A percentile compares a stretch with the other conserved stretches of the same genome.
These are phyloP conservation scores for Chymomyza costata DNA, from an alignment of 1,140 invertebrate species.

Conservation along the genomic window DNA sequence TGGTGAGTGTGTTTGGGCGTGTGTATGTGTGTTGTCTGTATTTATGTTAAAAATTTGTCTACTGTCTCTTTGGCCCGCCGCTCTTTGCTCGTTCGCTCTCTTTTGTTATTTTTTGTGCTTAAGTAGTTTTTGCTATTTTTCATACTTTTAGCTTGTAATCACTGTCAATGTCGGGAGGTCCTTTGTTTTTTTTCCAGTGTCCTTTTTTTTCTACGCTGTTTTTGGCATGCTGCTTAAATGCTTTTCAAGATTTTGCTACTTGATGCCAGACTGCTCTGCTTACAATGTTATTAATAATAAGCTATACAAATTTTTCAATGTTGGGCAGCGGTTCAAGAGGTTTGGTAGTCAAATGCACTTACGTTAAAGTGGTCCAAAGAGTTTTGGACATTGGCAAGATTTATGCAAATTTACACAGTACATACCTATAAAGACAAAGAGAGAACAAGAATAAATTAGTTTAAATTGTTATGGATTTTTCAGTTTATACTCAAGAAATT, in stretches of 20 bases:
- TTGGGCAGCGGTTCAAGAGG: constrained; percentile 24
- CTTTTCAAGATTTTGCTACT: constrained; percentile 71
- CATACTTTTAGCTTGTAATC: constrained; percentile 74
- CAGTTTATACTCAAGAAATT: too few species aligned
- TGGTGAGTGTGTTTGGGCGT: too few species aligned
- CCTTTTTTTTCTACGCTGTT: constrained; percentile 38
- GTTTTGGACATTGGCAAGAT: constrained; percentile 27
- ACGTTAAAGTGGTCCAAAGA: constrained; percentile 40
- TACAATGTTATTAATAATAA: constrained; percentile 74
- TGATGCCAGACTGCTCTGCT: constrained; percentile 56
- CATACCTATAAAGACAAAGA: constrained; percentile 60
- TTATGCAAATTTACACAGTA: constrained; percentile 52
- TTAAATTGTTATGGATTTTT: constrained; percentile 16
- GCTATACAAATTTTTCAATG: constrained; percentile 73
- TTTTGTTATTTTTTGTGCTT: constrained; percentile 70
- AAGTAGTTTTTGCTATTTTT: constrained; percentile 73
- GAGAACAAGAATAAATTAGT: constrained; percentile 25
- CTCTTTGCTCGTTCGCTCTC: constrained; percentile 6
- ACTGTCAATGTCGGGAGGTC: constrained; percentile 68
- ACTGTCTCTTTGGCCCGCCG: constrained; percentile 38
- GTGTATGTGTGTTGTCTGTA: too few species aligned
- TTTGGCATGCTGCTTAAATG: constrained; percentile 71
- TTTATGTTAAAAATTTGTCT: constrained; percentile 70
- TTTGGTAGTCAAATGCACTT: constrained; percentile 53
- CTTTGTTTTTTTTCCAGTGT: constrained; percentile 38